Percentiles rank a stretch among this genome's conserved stretches.
These are phyloP conservation scores for Crocallis elinguaria DNA, from an alignment of 2,888 invertebrate genomes.

Conservation along the genomic window DNA sequence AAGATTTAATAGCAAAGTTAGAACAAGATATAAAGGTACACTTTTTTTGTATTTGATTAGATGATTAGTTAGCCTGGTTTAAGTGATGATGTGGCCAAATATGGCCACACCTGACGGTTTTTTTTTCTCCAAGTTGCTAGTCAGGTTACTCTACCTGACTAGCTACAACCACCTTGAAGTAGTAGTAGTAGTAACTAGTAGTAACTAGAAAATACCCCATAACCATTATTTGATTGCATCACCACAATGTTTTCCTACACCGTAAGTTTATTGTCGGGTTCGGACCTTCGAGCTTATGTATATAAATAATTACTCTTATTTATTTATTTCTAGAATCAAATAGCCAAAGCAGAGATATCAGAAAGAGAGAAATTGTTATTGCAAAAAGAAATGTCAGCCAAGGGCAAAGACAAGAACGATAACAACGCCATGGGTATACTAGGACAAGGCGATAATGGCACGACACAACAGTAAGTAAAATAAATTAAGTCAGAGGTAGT, in stretches of 20 bases:
- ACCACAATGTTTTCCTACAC: too few relatives aligned
- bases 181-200: too few relatives aligned
- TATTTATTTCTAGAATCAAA: constrained; percentile 61
- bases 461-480: constrained; percentile 58
- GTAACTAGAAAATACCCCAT: too few relatives aligned
- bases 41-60: not conserved
- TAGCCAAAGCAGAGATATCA: constrained; percentile 68
- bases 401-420: constrained; percentile 71
- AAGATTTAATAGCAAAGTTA: constrained; percentile 65
- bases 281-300: not conserved
- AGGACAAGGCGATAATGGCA: constrained; percentile 64
- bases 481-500: not conserved
- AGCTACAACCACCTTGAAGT: too few relatives aligned
- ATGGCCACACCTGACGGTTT: too few relatives aligned
- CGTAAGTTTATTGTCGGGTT: too few relatives aligned
- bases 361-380: constrained; percentile 70
- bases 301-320: not conserved
- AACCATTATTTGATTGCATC: too few relatives aligned
- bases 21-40: constrained; percentile 62
- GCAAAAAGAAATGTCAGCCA: constrained; percentile 64
- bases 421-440: constrained; percentile 65
- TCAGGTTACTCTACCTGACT: too few relatives aligned
- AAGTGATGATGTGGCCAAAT: too few relatives aligned
- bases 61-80: not conserved
- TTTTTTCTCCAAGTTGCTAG: too few relatives aligned